Percentiles rank a stretch among this genome's conserved stretches.
These are phyloP conservation scores for Charanyca ferruginea DNA, from an alignment of 2,888 invertebrate genomes.

Conservation along the genomic window DNA sequence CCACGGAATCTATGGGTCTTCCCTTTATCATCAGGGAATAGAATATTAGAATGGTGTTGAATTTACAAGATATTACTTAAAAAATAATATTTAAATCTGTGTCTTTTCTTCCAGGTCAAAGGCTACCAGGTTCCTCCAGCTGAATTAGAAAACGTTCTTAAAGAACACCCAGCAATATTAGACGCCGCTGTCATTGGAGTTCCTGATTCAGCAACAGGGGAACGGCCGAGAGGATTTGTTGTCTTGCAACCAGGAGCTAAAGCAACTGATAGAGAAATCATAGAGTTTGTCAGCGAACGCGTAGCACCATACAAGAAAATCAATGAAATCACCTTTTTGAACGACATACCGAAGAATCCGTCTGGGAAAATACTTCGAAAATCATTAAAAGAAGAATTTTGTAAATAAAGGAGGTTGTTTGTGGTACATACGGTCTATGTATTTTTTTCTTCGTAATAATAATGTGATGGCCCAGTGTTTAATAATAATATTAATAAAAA, in stretches of 20 bases:
- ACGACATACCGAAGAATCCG: constrained; percentile 94
- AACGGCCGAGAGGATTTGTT: constrained; percentile 94
- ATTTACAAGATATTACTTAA: not conserved
- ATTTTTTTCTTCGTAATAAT: too few relatives aligned
- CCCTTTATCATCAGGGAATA: too few relatives aligned
- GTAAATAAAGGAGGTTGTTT: constrained; percentile 33
- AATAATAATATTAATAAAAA: too few relatives aligned
- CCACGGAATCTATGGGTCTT: too few relatives aligned
- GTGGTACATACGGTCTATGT: too few relatives aligned
- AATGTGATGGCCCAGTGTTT: too few relatives aligned
- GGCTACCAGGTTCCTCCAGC: constrained; percentile 96
- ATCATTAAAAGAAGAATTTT: constrained; percentile 83
- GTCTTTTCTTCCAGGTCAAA: constrained; percentile 86
- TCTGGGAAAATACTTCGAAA: constrained; percentile 95
- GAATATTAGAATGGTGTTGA: too few relatives aligned
- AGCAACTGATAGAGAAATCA: constrained; percentile 90
- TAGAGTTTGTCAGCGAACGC: constrained; percentile 92
- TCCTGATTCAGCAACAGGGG: constrained; percentile 93
- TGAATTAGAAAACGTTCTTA: constrained; percentile 94
- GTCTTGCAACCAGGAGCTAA: constrained; percentile 88
- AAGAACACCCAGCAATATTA: constrained; percentile 93
- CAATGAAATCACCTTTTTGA: constrained; percentile 92
- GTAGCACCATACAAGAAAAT: constrained; percentile 95
- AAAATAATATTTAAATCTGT: not conserved
- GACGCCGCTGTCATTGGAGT: constrained; percentile 97